Evolutionary conservation across 2,113 vertebrate species (phyloP).

Genomic region (Anarhynchus alexandrinus): DNA sequence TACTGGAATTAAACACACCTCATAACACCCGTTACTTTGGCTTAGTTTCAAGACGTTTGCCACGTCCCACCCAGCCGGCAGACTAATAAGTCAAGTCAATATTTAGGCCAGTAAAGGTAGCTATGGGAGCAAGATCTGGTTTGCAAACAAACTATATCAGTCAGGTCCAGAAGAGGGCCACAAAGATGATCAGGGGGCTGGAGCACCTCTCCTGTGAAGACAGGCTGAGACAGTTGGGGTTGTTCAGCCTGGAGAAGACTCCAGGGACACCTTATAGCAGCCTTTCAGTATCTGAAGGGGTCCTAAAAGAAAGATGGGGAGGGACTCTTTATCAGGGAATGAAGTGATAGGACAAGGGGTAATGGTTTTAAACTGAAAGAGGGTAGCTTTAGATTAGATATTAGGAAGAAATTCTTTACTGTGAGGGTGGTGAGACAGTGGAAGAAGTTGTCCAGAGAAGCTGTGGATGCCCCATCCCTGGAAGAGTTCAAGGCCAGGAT

Average conservation of each 20-base stretch:
- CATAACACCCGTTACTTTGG: not conserved
- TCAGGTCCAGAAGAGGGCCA: not conserved
- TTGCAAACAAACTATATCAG: not conserved
- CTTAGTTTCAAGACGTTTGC: not conserved
- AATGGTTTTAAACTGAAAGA: not conserved
- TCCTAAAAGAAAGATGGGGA: not conserved
- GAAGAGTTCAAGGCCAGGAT: not conserved
- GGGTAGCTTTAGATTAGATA: not conserved
- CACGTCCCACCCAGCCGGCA: not conserved
- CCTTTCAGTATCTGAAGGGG: not conserved
- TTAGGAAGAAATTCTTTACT: not conserved
- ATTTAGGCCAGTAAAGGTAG: not conserved
- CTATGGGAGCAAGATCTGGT: not conserved
- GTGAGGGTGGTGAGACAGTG: accelerated
- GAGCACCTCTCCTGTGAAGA: not conserved
- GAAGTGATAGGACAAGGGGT: accelerated
- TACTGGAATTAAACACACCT: not conserved
- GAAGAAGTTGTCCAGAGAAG: not conserved
- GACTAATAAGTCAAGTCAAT: not conserved
- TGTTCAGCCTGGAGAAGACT: not conserved
- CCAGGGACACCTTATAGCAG: not conserved
- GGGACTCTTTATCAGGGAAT: too few relatives aligned
- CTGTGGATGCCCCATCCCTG: not conserved
- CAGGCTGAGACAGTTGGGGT: not conserved
- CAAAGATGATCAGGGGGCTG: accelerated